These are phyloP conservation scores for Lithophane semibrunnea DNA, from an alignment of 2,888 invertebrate species.

Conservation along the genomic window DNA sequence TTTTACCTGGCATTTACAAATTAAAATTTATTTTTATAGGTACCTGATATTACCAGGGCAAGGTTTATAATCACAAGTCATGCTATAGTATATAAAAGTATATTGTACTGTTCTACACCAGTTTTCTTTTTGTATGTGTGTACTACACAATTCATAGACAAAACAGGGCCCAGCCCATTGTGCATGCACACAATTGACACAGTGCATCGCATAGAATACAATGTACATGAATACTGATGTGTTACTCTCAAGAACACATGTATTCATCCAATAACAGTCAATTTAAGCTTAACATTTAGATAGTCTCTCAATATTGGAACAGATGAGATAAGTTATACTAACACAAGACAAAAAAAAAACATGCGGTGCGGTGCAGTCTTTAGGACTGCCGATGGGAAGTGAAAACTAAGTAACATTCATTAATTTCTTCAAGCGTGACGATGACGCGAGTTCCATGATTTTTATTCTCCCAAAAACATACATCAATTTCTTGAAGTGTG, in stretches of 20 bases:
- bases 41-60: conserved; percentile 18
- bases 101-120: background rate
- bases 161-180: conserved; percentile 35
- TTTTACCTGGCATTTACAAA: background rate
- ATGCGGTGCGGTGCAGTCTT: no score
- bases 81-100: conserved; percentile 18
- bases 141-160: conserved; percentile 34
- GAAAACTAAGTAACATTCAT: no score
- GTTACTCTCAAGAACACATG: conserved; percentile 22
- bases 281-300: conserved; percentile 3
- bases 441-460: no score
- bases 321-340: background rate
- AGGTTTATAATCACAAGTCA: conserved; percentile 42
- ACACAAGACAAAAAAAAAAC: no score
- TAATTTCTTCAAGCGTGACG: no score
- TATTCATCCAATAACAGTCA: conserved; percentile 10
- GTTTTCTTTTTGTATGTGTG: conserved; percentile 10
- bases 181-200: conserved; percentile 9
- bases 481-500: no score
- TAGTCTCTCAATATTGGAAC: background rate
- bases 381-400: no score
- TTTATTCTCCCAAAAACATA: no score
- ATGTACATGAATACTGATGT: conserved; percentile 17
- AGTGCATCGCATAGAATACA: conserved; percentile 24
- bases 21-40: conserved; percentile 10